Conservation (phyloP, 2,797 vertebrate genomes). For the Lithobates sylvaticus region DNA sequence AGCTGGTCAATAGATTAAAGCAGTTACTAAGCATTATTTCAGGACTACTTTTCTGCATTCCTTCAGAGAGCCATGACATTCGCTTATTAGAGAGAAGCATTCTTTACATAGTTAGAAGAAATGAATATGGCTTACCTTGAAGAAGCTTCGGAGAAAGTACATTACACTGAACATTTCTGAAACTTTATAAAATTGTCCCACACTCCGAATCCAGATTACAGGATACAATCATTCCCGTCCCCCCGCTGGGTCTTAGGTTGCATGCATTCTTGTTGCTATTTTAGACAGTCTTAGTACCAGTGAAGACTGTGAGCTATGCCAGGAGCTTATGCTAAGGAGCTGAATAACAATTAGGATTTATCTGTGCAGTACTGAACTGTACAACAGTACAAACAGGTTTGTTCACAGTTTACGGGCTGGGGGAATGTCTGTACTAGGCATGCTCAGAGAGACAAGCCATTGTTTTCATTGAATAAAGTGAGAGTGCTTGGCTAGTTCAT, state of each 20-base stretch:
- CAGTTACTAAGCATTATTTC: conserved; percentile 41
- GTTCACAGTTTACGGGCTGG: conserved; percentile 77
- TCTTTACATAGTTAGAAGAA: conserved; percentile 64
- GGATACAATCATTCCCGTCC: conserved; percentile 73
- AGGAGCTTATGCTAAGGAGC: conserved; percentile 81
- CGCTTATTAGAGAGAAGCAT: conserved; percentile 55
- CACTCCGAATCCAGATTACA: conserved; percentile 68
- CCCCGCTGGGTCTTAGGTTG: conserved; percentile 74
- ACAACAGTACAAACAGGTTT: conserved; percentile 79
- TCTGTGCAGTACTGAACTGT: conserved; percentile 70
- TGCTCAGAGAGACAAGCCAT: conserved; percentile 75
- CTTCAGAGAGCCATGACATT: conserved; percentile 56
- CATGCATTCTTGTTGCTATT: conserved; percentile 84
- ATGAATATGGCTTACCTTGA: conserved; percentile 83
- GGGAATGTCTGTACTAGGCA: conserved; percentile 73
- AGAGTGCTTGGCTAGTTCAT: conserved; percentile 68
- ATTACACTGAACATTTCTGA: conserved; percentile 83
- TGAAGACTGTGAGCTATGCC: conserved; percentile 76
- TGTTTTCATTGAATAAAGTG: conserved; percentile 74
- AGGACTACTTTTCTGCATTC: conserved; percentile 55
- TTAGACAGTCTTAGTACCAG: conserved; percentile 79
- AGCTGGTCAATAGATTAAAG: conserved; percentile 57
- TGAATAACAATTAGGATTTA: conserved; percentile 81
- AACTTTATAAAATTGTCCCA: conserved; percentile 63
- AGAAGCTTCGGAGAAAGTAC: conserved; percentile 85